Percentiles rank a stretch among this genome's conserved stretches.
phyloP scores from a whole-genome alignment of 2,797 vertebrate species.

The Rhinoraja longicauda region DNA sequence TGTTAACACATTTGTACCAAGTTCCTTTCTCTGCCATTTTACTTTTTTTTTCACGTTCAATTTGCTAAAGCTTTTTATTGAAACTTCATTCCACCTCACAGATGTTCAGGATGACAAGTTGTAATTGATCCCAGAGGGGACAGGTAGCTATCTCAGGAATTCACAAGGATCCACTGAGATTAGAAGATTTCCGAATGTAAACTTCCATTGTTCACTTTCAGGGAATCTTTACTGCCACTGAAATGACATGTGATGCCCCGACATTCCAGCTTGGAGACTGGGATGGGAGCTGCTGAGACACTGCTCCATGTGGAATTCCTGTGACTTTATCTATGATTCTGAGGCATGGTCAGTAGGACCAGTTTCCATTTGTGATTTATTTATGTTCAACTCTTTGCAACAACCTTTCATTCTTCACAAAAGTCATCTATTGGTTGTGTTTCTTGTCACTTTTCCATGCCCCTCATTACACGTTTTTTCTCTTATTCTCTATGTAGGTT shows the following conservation, averaged over 20 bases:
- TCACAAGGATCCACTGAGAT: not conserved
- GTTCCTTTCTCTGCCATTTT: not conserved
- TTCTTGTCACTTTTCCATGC: not conserved
- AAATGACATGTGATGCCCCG: not conserved
- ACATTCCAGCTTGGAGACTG: not conserved
- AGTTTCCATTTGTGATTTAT: not conserved
- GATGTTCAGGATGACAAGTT: not conserved
- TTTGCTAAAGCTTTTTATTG: not conserved
- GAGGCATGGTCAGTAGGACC: not conserved
- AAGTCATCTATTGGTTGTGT: not conserved
- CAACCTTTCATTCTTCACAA: not conserved
- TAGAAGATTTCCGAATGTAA: not conserved
- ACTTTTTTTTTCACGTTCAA: not conserved
- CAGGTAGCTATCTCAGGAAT: not conserved
- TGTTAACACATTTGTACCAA: not conserved
- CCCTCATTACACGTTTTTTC: no score
- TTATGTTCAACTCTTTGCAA: not conserved
- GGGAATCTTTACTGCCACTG: no score
- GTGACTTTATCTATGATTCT: not conserved
- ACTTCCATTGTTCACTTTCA: not conserved
- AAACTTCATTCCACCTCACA: slow-evolving; percentile 1
- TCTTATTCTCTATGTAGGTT: not conserved
- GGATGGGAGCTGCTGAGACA: not conserved
- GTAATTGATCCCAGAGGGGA: not conserved
- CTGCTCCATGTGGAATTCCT: not conserved